Evolutionary conservation across 2,113 vertebrate genomes (phyloP).

Genomic region (Tringa solitaria): DNA sequence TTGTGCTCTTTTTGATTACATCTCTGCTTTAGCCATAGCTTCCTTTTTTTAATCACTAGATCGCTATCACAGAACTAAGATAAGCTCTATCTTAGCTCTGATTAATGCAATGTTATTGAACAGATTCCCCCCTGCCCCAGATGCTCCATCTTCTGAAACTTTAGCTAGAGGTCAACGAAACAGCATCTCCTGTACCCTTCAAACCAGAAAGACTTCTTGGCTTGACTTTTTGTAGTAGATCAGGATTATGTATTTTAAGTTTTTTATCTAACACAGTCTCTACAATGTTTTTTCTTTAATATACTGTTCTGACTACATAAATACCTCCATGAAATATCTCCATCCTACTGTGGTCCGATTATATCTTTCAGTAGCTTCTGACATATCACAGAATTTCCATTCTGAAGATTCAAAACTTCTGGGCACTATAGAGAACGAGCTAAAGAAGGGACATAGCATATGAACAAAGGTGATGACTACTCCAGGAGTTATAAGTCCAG

Average conservation of each 20-base stretch:
- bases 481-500: not conserved
- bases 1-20: not conserved
- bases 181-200: not conserved
- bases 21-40: not conserved
- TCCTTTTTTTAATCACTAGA: not conserved
- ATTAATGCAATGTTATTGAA: not conserved
- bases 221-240: not conserved
- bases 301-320: not conserved
- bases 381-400: not conserved
- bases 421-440: not conserved
- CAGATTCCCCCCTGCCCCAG: not conserved
- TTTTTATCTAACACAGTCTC: not conserved
- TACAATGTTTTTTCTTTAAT: not conserved
- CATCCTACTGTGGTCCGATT: not conserved
- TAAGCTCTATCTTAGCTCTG: not conserved
- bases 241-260: not conserved
- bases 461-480: not conserved
- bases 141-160: not conserved
- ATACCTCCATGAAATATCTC: not conserved
- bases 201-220: not conserved
- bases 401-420: not conserved
- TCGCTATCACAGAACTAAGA: not conserved
- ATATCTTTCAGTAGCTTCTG: not conserved
- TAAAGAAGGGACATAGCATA: not conserved
- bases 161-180: not conserved